Base-by-base conservation (phyloP, 1,140 invertebrate genomes). In the Mactra quadrangularis region DNA sequence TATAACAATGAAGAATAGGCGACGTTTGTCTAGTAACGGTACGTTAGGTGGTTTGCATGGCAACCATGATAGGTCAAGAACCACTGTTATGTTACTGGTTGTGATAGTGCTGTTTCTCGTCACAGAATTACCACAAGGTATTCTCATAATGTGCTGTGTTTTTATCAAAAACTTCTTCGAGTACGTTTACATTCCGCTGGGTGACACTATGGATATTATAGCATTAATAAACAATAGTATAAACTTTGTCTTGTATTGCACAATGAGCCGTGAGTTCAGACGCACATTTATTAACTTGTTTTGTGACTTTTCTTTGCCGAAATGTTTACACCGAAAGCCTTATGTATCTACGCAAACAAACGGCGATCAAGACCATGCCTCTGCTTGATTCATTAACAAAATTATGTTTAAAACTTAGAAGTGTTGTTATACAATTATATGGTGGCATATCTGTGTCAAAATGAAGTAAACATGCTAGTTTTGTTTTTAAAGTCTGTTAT, bases 161-260 rank as follows among this genome's bases (percentile, higher is more conserved):
- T 87, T 87, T 11, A 57, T 89, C 3, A 60, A 70, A 13, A 76
- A 74, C 15, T 91, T 92, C 81, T 91, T 90, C 70, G 68, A 88
- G 47, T 66, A 90, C 55, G 89, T 94, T 29, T 92, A 93, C 81
- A 86, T 88, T 47, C 88, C 93, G 15, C 96, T 98, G 53, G 97
- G 97, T 0, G 97, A 98, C 90, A 87, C 98, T 9, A 97, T 98
- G 96, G 98, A 99, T 91, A 95, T 98, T 22, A 91, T 98, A 64
- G 98, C 98, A 0, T 93, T 99, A 0, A 92, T 98, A 68, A 99
- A 98, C 92, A 97, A 96, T 1, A 96, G 96, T 7, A 96, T 99
- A 33, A 98, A 98, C 90, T 99, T 99, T 89, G 95, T 99, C 38
- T 94, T 99, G 3, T 99, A 99, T 90, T 98, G 97, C 85, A 95